phyloP scores from a whole-genome alignment of 2,888 invertebrate genomes.

The Lycocerus yunnanus region DNA sequence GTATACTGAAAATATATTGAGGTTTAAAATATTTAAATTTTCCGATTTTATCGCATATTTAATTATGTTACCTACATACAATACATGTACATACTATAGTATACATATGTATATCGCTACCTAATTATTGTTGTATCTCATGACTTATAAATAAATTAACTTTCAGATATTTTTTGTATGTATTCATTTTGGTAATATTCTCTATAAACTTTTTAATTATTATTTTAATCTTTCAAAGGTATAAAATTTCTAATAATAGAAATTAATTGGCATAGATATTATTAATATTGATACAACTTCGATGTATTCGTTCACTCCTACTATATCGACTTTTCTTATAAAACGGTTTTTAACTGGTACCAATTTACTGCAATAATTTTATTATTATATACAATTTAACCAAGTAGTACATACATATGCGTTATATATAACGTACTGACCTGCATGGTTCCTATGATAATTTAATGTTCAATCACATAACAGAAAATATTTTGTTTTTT shows the following conservation, averaged over 20 bases:
- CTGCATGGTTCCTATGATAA: too few species aligned
- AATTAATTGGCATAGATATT: background rate
- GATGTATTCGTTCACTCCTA: background rate
- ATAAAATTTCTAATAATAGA: background rate
- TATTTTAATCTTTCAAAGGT: background rate
- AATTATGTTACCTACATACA: background rate
- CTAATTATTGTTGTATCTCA: background rate
- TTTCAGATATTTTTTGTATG: too few species aligned
- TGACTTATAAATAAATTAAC: background rate
- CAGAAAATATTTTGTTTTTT: too few species aligned
- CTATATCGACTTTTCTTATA: background rate
- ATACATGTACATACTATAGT: background rate
- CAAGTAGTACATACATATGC: background rate
- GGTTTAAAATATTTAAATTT: background rate
- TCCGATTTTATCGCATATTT: background rate
- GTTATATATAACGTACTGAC: too few species aligned
- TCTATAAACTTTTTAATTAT: background rate
- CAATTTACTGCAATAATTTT: background rate
- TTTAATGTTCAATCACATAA: too few species aligned
- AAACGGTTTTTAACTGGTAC: background rate
- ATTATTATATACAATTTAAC: background rate
- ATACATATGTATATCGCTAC: background rate
- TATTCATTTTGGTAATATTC: background rate
- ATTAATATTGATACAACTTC: background rate
- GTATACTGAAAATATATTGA: conserved; percentile 12